phyloP scores from a whole-genome alignment of 2,888 invertebrate genomes.

The Amphipoea oculea region DNA sequence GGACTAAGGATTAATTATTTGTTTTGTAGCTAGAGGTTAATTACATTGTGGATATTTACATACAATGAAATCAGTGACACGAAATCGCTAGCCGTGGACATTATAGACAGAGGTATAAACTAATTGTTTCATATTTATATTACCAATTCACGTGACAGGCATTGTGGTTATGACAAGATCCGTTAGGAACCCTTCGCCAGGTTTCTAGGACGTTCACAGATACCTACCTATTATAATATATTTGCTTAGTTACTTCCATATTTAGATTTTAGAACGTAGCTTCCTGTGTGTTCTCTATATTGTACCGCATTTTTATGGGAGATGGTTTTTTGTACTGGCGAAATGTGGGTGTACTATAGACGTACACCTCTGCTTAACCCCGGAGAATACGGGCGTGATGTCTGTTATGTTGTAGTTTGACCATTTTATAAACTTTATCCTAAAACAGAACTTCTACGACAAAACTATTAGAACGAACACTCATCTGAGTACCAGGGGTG shows the following conservation, averaged over 20 bases:
- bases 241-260: slow-evolving; percentile 5
- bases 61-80: slow-evolving; percentile 62
- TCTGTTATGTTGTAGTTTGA: neutral
- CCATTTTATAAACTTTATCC: neutral
- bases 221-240: neutral
- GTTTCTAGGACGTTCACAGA: slow-evolving; percentile 12
- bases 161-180: slow-evolving; percentile 45
- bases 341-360: neutral
- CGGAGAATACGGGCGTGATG: neutral
- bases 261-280: neutral
- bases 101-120: slow-evolving; percentile 24
- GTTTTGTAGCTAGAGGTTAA: slow-evolving; percentile 53
- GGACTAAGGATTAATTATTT: slow-evolving; percentile 54
- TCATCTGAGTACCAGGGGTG: slow-evolving; percentile 49
- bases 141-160: slow-evolving; percentile 29
- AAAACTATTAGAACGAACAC: slow-evolving; percentile 31
- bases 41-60: slow-evolving; percentile 55
- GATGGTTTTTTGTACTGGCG: neutral
- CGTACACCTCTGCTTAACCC: neutral
- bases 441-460: slow-evolving; percentile 19
- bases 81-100: slow-evolving; percentile 50
- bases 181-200: slow-evolving; percentile 32
- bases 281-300: neutral
- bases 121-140: slow-evolving; percentile 53
- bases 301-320: neutral